Evolutionary conservation across 2,797 vertebrate genomes (phyloP).

Genomic region (Mormyrus hasselquistii): DNA sequence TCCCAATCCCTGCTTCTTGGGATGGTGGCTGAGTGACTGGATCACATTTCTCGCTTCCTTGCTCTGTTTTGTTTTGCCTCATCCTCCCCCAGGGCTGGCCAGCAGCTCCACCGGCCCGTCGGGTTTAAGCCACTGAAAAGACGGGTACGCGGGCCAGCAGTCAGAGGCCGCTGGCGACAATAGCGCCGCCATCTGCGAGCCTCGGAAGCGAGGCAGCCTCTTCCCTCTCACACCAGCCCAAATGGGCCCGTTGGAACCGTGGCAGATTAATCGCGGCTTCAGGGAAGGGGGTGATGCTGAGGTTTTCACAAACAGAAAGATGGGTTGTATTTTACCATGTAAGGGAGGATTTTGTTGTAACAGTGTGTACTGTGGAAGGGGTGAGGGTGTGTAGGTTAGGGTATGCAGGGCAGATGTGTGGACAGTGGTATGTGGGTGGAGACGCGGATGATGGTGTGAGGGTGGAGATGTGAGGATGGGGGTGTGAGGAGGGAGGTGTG

Average conservation of each 20-base stretch:
- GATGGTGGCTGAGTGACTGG: neutral
- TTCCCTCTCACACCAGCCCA: neutral
- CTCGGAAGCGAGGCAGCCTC: neutral
- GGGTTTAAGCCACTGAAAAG: neutral
- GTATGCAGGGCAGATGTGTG: neutral
- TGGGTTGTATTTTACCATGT: neutral
- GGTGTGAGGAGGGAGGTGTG: too few species aligned
- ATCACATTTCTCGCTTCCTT: neutral
- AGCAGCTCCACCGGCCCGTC: neutral
- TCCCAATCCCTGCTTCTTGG: neutral
- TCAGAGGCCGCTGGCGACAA: neutral
- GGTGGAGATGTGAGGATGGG: too few species aligned
- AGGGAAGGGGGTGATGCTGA: neutral
- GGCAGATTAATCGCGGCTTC: neutral
- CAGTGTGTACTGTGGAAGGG: neutral
- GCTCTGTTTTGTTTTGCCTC: neutral
- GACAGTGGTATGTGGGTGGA: neutral
- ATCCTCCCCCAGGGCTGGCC: neutral
- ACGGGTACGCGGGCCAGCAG: neutral
- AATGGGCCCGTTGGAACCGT: neutral
- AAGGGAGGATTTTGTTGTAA: neutral
- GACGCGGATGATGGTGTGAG: neutral
- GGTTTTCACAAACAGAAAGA: neutral
- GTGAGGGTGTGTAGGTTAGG: neutral
- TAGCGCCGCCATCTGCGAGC: neutral